These are phyloP conservation scores for Mycteria americana DNA, from an alignment of 2,797 vertebrate genomes.

Conservation along the genomic window DNA sequence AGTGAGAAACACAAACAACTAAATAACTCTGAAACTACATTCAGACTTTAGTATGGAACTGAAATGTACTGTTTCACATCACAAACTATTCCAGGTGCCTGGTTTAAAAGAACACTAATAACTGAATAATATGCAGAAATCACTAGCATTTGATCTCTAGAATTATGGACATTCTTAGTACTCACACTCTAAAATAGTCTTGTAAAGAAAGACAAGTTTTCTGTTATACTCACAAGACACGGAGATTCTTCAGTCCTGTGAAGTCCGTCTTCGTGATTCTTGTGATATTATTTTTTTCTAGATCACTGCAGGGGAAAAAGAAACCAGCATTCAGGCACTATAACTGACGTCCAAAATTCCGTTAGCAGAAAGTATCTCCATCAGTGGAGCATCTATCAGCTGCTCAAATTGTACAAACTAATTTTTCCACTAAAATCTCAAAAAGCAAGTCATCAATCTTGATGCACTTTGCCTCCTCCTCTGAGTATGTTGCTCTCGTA, in stretches of 20 bases:
- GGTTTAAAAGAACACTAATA: neutral
- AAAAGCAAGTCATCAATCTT: neutral
- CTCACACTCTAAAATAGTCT: neutral
- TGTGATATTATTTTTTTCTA: slow-evolving; percentile 97
- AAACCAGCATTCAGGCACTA: neutral
- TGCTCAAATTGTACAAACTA: neutral
- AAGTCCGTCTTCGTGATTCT: slow-evolving; percentile 95
- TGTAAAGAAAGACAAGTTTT: neutral
- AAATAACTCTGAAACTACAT: neutral
- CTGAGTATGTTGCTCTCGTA: accelerated
- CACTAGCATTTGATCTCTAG: neutral
- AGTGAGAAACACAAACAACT: neutral
- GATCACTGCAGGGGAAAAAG: slow-evolving; percentile 80
- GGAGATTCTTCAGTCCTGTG: slow-evolving; percentile 92
- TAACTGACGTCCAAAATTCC: neutral
- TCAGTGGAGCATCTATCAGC: neutral
- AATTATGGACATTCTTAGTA: neutral
- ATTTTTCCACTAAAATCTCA: neutral
- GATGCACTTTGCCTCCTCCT: neutral
- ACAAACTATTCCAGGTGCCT: neutral
- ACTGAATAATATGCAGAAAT: neutral
- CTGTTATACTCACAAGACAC: slow-evolving; percentile 89
- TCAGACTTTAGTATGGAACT: neutral
- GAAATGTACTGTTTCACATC: neutral
- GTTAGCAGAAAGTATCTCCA: neutral